A percentile compares a stretch with the other conserved stretches of the same genome.
Conservation (phyloP, 2,888 invertebrate species). For the Matsumyia berberina region DNA sequence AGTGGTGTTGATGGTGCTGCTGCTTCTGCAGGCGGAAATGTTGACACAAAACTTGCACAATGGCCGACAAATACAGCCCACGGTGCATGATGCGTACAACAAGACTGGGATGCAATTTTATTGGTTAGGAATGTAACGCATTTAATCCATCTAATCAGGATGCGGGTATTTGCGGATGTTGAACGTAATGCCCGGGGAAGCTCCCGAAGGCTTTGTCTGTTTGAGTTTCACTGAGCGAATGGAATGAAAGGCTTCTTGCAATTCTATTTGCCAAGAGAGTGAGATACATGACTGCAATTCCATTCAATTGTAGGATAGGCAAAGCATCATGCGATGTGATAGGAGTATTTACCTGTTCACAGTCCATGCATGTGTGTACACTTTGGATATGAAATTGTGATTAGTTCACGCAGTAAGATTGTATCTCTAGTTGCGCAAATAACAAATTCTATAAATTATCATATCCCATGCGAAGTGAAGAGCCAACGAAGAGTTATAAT, state of each 20-base stretch:
- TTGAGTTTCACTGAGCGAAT: slow-evolving; percentile 53
- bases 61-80: neutral
- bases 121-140: slow-evolving; percentile 65
- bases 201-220: slow-evolving; percentile 59
- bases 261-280: slow-evolving; percentile 60
- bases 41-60: slow-evolving; percentile 51
- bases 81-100: slow-evolving; percentile 34
- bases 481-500: slow-evolving; percentile 17
- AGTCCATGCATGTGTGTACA: slow-evolving; percentile 45
- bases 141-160: slow-evolving; percentile 75
- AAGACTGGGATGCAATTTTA: slow-evolving; percentile 50
- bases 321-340: slow-evolving; percentile 14
- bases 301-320: slow-evolving; percentile 44
- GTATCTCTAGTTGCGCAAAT: slow-evolving; percentile 44
- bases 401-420: slow-evolving; percentile 63
- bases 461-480: slow-evolving; percentile 1
- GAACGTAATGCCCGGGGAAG: slow-evolving; percentile 64
- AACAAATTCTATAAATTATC: slow-evolving; percentile 43
- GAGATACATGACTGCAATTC: slow-evolving; percentile 41
- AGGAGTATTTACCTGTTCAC: slow-evolving; percentile 49
- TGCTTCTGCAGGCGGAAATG: slow-evolving; percentile 39
- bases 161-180: slow-evolving; percentile 72
- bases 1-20: neutral
- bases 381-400: slow-evolving; percentile 64
- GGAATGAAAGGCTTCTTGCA: slow-evolving; percentile 51